Evolutionary conservation across 2,113 vertebrate genomes (phyloP), one percentile per base, ranked within the genome.

Genomic region (Chaetodon trifascialis): DNA sequence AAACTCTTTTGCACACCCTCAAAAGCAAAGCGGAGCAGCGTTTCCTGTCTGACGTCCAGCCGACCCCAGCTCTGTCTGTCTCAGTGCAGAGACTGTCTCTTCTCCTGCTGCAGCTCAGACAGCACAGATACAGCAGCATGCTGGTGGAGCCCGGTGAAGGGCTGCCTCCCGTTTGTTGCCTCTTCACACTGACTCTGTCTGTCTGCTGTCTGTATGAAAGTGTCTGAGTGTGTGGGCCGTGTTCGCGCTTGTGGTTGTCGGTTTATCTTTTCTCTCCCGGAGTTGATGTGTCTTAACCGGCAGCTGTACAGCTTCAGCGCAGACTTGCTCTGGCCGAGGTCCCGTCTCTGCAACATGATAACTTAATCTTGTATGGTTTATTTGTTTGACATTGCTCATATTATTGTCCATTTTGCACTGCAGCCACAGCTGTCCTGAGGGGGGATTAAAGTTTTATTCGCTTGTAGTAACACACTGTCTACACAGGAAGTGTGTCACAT

Each of bases 221-320:
- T 82, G 82, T 83, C 73, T 87, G 83, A 79, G 66, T 83, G 79
- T 80, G 91, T 85, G 69, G 86, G 84, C 62, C 85, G 82, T 40
- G 74, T 71, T 85, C 72, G 76, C 11, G 4, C 72, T 84, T 66
- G 71, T 73, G 72, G 73, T 76, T 62, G 46, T 40, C 11, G 5
- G 16, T 87, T 80, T 72, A 70, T 90, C 80, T 83, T 58, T 40
- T 68, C 36, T 84, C 51, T 84, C 60, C 51, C 2, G 25, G 71
- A 76, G 78, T 5, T 21, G 59, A 89, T 82, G 74, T 15, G 17
- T 69, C 63, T 30, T 63, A 25, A 86, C 76, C 56, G 73, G 62
- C 83, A 69, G 71, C 44, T 38, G 34, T 46, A 12, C 11, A 34
- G 56, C 69, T 63, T 67, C 2, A 71, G 69, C 65, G 36, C 46